These are phyloP conservation scores for Darevskia nairensis DNA, from an alignment of 2,797 vertebrate genomes.

Conservation along the genomic window DNA sequence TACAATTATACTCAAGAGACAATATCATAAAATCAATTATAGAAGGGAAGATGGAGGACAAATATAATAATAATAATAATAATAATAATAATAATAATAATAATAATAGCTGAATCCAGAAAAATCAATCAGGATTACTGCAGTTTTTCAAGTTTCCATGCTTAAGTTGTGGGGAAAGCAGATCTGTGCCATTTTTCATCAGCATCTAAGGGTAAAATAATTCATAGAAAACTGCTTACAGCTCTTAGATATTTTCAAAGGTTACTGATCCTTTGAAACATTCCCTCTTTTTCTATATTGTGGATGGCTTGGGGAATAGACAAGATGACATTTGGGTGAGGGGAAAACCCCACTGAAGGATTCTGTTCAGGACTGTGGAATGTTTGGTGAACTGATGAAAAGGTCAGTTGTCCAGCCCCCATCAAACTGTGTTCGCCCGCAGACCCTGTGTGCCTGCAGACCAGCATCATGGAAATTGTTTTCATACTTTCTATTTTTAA, in stretches of 20 bases:
- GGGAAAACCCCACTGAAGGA: background rate
- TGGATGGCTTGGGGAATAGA: background rate
- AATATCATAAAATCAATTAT: background rate
- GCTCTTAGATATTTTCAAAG: constrained; percentile 28
- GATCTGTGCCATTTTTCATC: constrained; percentile 1
- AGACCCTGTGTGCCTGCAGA: background rate
- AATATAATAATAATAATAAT: background rate
- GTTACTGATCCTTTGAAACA: constrained; percentile 1
- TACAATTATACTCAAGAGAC: background rate
- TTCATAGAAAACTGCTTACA: background rate
- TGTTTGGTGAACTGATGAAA: constrained; percentile 33
- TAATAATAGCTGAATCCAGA: background rate
- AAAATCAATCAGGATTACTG: too few relatives aligned
- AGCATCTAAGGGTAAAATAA: background rate
- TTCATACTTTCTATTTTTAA: background rate
- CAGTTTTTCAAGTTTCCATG: background rate
- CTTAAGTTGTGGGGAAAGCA: background rate
- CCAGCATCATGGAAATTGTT: constrained; percentile 6
- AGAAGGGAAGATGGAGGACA: background rate
- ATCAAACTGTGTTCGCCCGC: background rate
- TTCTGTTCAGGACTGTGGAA: constrained; percentile 4
- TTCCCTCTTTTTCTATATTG: background rate
- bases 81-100: too few relatives aligned
- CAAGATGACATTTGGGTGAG: background rate
- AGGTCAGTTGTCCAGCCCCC: background rate